A percentile compares a stretch with the other conserved stretches of the same genome.
phyloP scores from a whole-genome alignment of 2,113 vertebrate genomes.

The Isichthys henryi region DNA sequence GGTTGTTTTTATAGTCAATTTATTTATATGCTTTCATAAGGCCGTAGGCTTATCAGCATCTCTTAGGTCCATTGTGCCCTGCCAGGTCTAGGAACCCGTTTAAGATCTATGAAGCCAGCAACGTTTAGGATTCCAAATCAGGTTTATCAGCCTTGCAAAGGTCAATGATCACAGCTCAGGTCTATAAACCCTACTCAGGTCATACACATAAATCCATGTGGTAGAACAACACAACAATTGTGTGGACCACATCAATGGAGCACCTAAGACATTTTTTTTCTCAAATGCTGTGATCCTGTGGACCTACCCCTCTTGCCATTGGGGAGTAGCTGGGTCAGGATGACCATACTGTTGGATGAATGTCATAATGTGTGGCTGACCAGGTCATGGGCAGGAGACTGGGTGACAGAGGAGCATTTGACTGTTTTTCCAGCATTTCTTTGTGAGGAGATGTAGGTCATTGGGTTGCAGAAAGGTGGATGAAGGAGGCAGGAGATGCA shows the following conservation, averaged over 20 bases:
- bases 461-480: neutral
- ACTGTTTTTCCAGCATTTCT: neutral
- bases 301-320: neutral
- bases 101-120: neutral
- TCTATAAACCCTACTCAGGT: neutral
- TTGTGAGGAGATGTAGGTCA: neutral
- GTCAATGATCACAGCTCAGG: neutral
- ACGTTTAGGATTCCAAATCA: neutral
- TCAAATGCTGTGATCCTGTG: neutral
- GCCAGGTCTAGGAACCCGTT: neutral
- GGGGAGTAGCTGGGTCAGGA: neutral
- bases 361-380: slow-evolving; percentile 3
- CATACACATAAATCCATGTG: neutral
- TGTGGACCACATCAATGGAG: neutral
- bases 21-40: neutral
- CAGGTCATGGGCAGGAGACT: neutral
- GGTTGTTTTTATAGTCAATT: neutral
- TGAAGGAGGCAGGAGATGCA: neutral
- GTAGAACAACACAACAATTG: neutral
- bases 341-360: neutral
- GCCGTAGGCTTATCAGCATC: neutral
- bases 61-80: neutral
- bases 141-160: neutral
- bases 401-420: neutral
- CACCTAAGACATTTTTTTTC: neutral